Percentiles rank a stretch among this genome's conserved stretches.
These are phyloP conservation scores for Lordiphosa clarofinis DNA, from an alignment of 1,140 invertebrate species.

Conservation along the genomic window DNA sequence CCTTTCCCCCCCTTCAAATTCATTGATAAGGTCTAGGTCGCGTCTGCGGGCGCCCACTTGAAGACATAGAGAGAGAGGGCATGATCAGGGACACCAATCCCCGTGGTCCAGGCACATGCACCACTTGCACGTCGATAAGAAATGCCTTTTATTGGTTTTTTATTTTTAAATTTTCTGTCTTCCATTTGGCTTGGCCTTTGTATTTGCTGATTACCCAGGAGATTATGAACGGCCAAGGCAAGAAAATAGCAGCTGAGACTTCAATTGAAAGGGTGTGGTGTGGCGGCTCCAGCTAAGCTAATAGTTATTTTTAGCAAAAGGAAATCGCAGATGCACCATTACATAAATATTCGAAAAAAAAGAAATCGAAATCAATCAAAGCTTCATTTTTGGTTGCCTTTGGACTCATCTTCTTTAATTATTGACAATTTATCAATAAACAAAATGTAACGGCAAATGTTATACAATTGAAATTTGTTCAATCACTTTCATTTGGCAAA, in stretches of 20 bases:
- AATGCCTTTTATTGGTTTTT: constrained; percentile 73
- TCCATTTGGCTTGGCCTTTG: constrained; percentile 23
- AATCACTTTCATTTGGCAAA: constrained; percentile 38
- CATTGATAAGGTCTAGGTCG: constrained; percentile 55
- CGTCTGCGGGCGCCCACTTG: constrained; percentile 54
- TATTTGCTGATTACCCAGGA: constrained; percentile 60
- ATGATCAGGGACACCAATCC: constrained; percentile 15
- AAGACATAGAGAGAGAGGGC: not conserved
- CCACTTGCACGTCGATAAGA: constrained; percentile 46
- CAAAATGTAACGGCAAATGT: constrained; percentile 45
- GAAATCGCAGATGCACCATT: constrained; percentile 24
- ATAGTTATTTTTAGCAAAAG: constrained; percentile 9
- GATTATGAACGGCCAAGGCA: constrained; percentile 34
- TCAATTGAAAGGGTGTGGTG: constrained; percentile 31
- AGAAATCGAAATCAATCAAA: constrained; percentile 49
- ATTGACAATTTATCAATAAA: constrained; percentile 53
- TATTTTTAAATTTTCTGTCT: constrained; percentile 26
- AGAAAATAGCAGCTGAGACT: not conserved
- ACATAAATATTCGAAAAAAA: constrained; percentile 27
- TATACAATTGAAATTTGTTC: constrained; percentile 54
- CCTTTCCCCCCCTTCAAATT: constrained; percentile 4
- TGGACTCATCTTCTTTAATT: constrained; percentile 36
- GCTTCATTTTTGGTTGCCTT: constrained; percentile 29
- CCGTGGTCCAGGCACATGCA: not conserved
- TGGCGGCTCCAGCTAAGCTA: constrained; percentile 1